Percentiles rank a stretch among this genome's conserved stretches.
Evolutionary conservation across 2,113 vertebrate species (phyloP).

Genomic region (Bubo scandiacus): DNA sequence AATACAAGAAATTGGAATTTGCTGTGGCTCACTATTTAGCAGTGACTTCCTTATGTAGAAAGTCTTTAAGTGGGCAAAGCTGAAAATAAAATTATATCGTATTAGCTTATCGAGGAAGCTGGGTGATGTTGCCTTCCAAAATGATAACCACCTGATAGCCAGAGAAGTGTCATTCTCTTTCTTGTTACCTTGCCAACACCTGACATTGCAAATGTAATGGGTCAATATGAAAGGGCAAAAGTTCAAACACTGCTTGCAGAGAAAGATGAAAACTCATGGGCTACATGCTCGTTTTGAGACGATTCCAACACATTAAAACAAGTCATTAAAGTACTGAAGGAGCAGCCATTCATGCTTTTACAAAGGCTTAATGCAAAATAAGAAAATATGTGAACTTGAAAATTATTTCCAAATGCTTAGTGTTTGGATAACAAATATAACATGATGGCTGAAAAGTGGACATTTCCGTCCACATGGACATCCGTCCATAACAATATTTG

Average conservation of each 20-base stretch:
- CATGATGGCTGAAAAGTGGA: neutral
- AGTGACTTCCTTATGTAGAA: neutral
- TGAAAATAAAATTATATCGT: neutral
- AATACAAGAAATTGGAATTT: neutral
- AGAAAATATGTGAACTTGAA: neutral
- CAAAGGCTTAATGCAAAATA: neutral
- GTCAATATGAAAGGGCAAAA: constrained; percentile 15
- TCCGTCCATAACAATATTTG: neutral
- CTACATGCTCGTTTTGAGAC: neutral
- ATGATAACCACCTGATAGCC: neutral
- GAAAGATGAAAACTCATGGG: neutral
- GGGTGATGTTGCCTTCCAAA: neutral
- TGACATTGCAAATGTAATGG: neutral
- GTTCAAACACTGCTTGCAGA: neutral
- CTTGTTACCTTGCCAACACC: neutral
- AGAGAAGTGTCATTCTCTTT: neutral
- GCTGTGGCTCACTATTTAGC: neutral
- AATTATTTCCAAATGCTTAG: neutral
- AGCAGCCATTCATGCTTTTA: neutral
- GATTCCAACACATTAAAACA: neutral
- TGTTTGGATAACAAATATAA: neutral
- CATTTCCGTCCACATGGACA: too few species aligned
- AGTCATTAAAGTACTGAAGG: neutral
- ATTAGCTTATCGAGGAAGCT: neutral
- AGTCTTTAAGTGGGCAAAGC: neutral